Conservation (phyloP, 2,888 invertebrate species). For the Alentia gelatinosa region DNA sequence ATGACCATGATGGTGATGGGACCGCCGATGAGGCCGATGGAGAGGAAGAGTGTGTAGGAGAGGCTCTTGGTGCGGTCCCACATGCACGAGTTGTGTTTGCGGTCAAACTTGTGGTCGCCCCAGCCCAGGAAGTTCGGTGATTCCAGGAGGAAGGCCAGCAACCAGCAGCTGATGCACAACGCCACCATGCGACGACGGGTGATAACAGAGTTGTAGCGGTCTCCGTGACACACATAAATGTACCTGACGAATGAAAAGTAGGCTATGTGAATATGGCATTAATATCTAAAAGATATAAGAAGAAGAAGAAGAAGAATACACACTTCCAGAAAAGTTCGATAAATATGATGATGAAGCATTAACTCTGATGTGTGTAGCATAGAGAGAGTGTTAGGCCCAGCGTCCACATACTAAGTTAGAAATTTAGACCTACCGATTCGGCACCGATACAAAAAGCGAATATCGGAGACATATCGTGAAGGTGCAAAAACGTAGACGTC, state of each 20-base stretch:
- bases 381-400: neutral
- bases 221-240: constrained; percentile 68
- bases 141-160: constrained; percentile 70
- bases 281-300: no score
- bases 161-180: constrained; percentile 70
- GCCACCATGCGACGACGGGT: constrained; percentile 65
- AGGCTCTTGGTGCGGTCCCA: constrained; percentile 74
- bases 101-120: constrained; percentile 74
- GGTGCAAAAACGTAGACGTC: no score
- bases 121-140: constrained; percentile 73
- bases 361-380: neutral
- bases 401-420: no score
- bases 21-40: constrained; percentile 68
- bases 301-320: no score
- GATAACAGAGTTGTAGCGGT: constrained; percentile 67
- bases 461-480: no score
- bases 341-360: no score
- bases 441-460: no score
- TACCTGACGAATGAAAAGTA: constrained; percentile 40
- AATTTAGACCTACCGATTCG: no score
- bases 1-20: constrained; percentile 69
- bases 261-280: no score
- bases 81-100: constrained; percentile 74
- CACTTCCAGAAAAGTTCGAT: no score
- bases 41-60: constrained; percentile 73